phyloP scores from a whole-genome alignment of 2,888 invertebrate species.

The Chrysolina oricalcia region DNA sequence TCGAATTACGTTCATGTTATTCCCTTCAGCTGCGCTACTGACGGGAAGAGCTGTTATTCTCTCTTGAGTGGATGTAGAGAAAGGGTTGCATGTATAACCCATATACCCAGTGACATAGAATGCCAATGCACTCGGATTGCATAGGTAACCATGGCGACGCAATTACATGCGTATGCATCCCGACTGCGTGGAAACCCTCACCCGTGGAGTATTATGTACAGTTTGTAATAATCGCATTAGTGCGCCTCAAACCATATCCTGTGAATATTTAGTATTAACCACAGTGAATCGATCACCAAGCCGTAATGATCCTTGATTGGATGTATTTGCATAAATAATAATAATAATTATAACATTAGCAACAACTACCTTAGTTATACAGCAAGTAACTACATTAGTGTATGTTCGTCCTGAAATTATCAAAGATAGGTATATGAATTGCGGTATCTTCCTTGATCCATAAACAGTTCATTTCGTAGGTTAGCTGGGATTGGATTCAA shows the following conservation, averaged over 20 bases:
- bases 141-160: constrained; percentile 61
- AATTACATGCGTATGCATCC: constrained; percentile 61
- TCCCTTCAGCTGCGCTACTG: not conserved
- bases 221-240: constrained; percentile 52
- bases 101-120: constrained; percentile 69
- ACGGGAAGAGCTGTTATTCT: constrained; percentile 44
- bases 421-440: too few relatives aligned
- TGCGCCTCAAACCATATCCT: constrained; percentile 22
- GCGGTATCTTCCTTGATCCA: too few relatives aligned
- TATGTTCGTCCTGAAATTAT: too few relatives aligned
- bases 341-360: not conserved
- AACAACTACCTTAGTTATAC: not conserved
- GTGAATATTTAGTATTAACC: constrained; percentile 23
- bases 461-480: too few relatives aligned
- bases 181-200: constrained; percentile 53
- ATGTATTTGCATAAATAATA: constrained; percentile 14
- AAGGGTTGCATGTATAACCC: constrained; percentile 58
- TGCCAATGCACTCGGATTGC: constrained; percentile 57
- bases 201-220: constrained; percentile 56
- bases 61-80: constrained; percentile 48
- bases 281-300: constrained; percentile 21
- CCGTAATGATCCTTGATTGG: constrained; percentile 22
- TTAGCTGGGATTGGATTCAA: too few relatives aligned
- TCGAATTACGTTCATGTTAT: not conserved
- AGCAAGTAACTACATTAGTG: not conserved